Conservation (phyloP, 2,888 invertebrate species). For the Ellobium chinense region DNA sequence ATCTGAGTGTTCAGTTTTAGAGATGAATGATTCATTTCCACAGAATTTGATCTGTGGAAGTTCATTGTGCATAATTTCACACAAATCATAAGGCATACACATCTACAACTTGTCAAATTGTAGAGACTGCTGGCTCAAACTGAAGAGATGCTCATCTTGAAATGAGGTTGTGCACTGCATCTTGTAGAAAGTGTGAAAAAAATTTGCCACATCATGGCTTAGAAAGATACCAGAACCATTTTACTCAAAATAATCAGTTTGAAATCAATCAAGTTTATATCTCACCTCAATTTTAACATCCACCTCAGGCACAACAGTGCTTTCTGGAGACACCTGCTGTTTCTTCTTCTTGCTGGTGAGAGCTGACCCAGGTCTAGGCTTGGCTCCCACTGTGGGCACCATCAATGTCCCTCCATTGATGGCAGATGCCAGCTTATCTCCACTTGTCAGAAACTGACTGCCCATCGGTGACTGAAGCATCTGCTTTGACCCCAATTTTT, state of each 20-base stretch:
- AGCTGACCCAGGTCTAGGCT: background rate
- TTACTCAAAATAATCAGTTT: background rate
- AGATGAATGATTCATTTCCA: too few relatives aligned
- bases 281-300: slow-evolving; percentile 39
- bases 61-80: too few relatives aligned
- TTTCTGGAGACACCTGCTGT: slow-evolving; percentile 24
- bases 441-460: background rate
- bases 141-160: too few relatives aligned
- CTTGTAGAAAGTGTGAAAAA: too few relatives aligned
- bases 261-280: background rate
- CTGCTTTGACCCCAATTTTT: background rate
- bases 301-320: background rate
- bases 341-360: slow-evolving; percentile 14
- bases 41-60: too few relatives aligned
- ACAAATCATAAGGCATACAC: too few relatives aligned
- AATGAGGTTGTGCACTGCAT: too few relatives aligned
- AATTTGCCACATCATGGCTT: too few relatives aligned
- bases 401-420: slow-evolving; percentile 17
- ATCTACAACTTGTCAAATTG: too few relatives aligned
- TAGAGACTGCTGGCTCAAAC: too few relatives aligned
- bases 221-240: too few relatives aligned
- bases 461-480: background rate
- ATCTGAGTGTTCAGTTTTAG: too few relatives aligned
- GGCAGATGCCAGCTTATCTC: slow-evolving; percentile 30
- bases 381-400: slow-evolving; percentile 9